A percentile compares a stretch with the other conserved stretches of the same genome.
These are phyloP conservation scores for Squalus acanthias DNA, from an alignment of 2,797 vertebrate genomes.

Conservation along the genomic window DNA sequence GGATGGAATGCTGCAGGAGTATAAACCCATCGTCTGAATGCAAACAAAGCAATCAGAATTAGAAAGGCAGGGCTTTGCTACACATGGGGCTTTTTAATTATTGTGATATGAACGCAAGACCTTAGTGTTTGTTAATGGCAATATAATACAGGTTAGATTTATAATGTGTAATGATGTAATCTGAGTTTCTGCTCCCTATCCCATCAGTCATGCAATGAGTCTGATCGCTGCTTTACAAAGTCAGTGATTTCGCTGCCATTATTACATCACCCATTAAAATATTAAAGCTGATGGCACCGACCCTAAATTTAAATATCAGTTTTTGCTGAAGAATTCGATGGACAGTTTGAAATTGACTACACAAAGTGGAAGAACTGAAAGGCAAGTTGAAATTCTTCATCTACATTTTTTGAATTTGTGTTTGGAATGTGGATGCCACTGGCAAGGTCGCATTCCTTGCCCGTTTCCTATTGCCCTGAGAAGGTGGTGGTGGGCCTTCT, in stretches of 20 bases:
- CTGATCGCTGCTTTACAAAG: background rate
- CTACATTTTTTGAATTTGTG: background rate
- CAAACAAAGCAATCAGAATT: background rate
- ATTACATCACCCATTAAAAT: background rate
- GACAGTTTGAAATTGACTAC: background rate
- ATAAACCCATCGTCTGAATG: background rate
- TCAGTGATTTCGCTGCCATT: background rate
- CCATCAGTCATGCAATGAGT: background rate
- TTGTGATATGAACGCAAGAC: background rate
- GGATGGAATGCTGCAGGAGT: background rate
- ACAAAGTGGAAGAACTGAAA: background rate
- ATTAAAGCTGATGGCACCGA: background rate
- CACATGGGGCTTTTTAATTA: background rate
- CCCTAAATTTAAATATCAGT: background rate
- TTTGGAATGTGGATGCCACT: background rate
- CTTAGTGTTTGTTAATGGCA: background rate
- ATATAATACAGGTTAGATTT: background rate
- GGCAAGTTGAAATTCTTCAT: too few relatives aligned
- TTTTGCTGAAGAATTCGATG: background rate
- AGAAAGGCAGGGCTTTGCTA: background rate
- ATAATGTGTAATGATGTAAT: background rate
- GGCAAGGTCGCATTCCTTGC: background rate
- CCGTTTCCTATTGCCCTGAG: background rate
- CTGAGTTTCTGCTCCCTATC: background rate
- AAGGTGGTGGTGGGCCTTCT: background rate